Conservation (phyloP, 1,140 invertebrate species). For the Linepithema humile region DNA sequence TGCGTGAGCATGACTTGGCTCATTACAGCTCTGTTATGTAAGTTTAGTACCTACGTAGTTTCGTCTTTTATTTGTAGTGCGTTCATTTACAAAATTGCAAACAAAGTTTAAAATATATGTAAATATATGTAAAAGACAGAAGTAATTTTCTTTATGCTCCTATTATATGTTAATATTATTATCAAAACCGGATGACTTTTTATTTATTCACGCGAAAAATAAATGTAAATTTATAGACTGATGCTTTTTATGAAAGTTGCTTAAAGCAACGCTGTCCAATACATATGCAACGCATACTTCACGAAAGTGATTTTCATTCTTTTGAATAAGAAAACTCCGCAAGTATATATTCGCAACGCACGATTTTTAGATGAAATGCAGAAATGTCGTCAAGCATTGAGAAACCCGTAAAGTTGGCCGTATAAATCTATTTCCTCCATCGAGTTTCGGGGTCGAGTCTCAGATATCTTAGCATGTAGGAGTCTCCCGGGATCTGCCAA, state of each 20-base stretch:
- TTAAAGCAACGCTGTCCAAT: too few relatives aligned
- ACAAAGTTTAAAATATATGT: background rate
- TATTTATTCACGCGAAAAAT: background rate
- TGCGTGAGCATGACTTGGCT: background rate
- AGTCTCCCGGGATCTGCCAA: conserved; percentile 1
- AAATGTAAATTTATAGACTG: too few relatives aligned
- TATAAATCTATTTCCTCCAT: conserved; percentile 36
- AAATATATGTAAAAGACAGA: background rate
- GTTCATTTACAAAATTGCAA: background rate
- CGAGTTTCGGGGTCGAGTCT: conserved; percentile 32
- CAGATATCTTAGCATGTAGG: background rate
- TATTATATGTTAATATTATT: too few relatives aligned
- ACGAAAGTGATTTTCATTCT: background rate
- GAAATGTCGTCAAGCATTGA: conserved; percentile 14
- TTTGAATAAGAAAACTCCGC: background rate
- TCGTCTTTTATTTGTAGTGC: background rate
- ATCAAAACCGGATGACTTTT: background rate
- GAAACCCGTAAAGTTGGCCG: conserved; percentile 19
- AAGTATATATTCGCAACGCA: background rate
- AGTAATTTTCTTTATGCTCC: too few relatives aligned
- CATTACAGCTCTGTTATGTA: background rate
- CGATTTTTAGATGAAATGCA: background rate
- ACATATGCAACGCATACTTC: too few relatives aligned
- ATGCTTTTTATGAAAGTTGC: too few relatives aligned
- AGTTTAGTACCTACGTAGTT: background rate